A percentile compares a stretch with the other conserved stretches of the same genome.
Conservation (phyloP, 2,888 invertebrate species). For the Chesias legatella region DNA sequence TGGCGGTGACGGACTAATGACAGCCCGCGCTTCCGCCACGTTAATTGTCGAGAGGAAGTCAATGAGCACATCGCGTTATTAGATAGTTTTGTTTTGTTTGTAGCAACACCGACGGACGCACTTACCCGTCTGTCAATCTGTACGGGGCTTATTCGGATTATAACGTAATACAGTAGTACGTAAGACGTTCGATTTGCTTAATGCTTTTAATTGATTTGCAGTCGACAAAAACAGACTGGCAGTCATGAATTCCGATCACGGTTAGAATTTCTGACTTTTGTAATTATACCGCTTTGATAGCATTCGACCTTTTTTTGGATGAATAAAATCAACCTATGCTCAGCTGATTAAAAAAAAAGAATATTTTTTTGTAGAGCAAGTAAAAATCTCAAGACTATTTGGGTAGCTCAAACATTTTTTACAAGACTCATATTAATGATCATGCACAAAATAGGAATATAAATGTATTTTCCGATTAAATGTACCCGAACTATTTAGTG, state of each 20-base stretch:
- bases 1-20: conserved; percentile 76
- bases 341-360: no score
- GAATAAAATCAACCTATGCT: conserved; percentile 26
- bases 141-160: conserved; percentile 66
- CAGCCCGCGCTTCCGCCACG: conserved; percentile 73
- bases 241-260: conserved; percentile 38
- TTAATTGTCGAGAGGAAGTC: conserved; percentile 74
- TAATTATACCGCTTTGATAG: conserved; percentile 28
- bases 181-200: conserved; percentile 66
- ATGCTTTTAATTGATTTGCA: conserved; percentile 62
- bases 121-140: conserved; percentile 72
- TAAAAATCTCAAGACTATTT: no score
- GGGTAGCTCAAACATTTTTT: no score
- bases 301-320: conserved; percentile 25
- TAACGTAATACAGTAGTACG: conserved; percentile 76
- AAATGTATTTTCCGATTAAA: conserved; percentile 18
- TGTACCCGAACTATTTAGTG: conserved; percentile 47
- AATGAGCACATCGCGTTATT: conserved; percentile 70
- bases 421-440: no score
- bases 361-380: no score
- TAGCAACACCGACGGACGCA: conserved; percentile 61
- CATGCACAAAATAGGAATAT: not conserved
- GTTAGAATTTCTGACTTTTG: conserved; percentile 32
- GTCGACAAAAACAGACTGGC: conserved; percentile 40
- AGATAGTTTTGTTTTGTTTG: conserved; percentile 56